Conservation (phyloP, 2,113 vertebrate species). For the Sardina pilchardus region DNA sequence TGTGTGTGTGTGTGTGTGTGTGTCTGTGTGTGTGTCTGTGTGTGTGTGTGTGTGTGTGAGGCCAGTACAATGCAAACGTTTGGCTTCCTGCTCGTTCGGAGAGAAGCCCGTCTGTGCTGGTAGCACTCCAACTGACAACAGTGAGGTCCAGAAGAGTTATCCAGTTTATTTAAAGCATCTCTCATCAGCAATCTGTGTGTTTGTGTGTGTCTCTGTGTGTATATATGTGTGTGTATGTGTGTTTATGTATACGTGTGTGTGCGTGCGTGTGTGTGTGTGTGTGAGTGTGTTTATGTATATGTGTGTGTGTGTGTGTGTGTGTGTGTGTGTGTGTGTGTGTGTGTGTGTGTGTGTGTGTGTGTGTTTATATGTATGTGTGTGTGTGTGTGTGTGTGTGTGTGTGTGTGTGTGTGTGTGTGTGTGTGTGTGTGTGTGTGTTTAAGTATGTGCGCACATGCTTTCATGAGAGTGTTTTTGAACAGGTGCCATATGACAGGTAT, state of each 20-base stretch:
- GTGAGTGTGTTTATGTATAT: not conserved
- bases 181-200: not conserved
- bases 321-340: constrained; percentile 40
- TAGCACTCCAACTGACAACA: too few relatives aligned
- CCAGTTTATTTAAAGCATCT: not conserved
- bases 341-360: not conserved
- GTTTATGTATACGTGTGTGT: not conserved
- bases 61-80: too few relatives aligned
- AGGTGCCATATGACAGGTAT: constrained; percentile 49
- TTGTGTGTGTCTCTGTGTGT: not conserved
- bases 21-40: too few relatives aligned
- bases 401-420: constrained; percentile 13
- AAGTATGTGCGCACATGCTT: not conserved
- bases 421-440: constrained; percentile 13
- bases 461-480: constrained; percentile 16
- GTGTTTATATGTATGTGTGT: constrained; percentile 3
- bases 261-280: constrained; percentile 23
- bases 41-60: too few relatives aligned
- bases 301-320: constrained; percentile 15
- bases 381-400: constrained; percentile 16
- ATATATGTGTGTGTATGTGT: not conserved
- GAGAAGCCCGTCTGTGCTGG: too few relatives aligned
- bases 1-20: too few relatives aligned
- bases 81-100: too few relatives aligned
- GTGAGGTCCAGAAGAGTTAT: too few relatives aligned